A percentile compares a stretch with the other conserved stretches of the same genome.
These are phyloP conservation scores for Tipula confusa DNA, from an alignment of 2,888 invertebrate species.

Conservation along the genomic window DNA sequence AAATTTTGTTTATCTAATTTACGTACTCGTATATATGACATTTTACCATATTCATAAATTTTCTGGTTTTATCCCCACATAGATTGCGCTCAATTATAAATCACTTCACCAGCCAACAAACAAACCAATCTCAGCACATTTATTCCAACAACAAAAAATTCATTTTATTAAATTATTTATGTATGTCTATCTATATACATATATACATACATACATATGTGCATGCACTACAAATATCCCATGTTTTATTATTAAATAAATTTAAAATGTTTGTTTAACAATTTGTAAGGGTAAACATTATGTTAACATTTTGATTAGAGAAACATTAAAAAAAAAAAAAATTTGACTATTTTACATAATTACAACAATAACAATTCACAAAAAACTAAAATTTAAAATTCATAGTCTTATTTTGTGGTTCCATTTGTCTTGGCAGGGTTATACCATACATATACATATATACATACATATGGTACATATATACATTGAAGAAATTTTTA, in stretches of 20 bases:
- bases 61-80: not conserved
- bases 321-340: not conserved
- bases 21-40: not conserved
- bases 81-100: not conserved
- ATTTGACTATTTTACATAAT: not conserved
- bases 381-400: constrained; percentile 7
- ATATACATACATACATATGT: too few relatives aligned
- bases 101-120: constrained; percentile 6
- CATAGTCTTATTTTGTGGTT: constrained; percentile 9
- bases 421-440: too few relatives aligned
- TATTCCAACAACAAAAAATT: not conserved
- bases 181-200: not conserved
- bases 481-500: not conserved
- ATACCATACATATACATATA: too few relatives aligned
- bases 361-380: constrained; percentile 14
- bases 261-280: constrained; percentile 39
- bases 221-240: constrained; percentile 12
- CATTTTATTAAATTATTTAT: constrained; percentile 12
- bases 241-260: constrained; percentile 21
- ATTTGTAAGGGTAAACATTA: constrained; percentile 41
- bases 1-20: not conserved
- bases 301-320: constrained; percentile 42
- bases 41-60: not conserved
- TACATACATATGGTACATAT: not conserved
- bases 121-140: constrained; percentile 6